Evolutionary conservation across 1,140 invertebrate genomes (phyloP), one percentile per base, ranked within the genome.

Genomic region (Leptopilina clavipes): DNA sequence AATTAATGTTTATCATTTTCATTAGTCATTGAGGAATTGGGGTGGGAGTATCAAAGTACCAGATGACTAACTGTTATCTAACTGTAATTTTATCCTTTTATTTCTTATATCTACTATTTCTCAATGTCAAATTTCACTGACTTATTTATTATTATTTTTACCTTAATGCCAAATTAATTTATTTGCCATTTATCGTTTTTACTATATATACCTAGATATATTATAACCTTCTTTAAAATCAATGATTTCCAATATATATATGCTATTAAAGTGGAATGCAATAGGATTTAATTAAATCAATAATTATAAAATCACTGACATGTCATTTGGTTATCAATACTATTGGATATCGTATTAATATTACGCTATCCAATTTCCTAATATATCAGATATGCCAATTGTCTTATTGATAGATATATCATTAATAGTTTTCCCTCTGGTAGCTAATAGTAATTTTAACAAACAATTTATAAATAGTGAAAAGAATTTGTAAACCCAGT

Each of bases 11-110:
- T 65, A 65, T 65, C 59, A 65, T 65, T 65, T 31, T 65, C 1
- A 31, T 65, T 65, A 25, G 59, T 65, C 59, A 65, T 65, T 22
- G 22, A 65, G 25, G 59, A 65, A 37, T 19, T 65, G 59, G 59
- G 25, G 22, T 65, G 59, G 59, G 59, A 65, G 59, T 65, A 14
- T 11, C 48, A 52, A 9, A 40, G 45, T 12, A 48, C 14, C 1
- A 37, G 59, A 65, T 65, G 59, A 65, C 25, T 65, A 65, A 65
- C 59, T 65, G 59, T 65, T 65, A 65, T 65, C 59, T 65, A 65
- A 65, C 59, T 65, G 59, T 65, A 65, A 65, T 65, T 65, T 31
- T 12, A 37, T 65, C 59, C 25, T 65, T 14, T 65, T 65, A 22
- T 31, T 31, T 31, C 59, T 65, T 37, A 31, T 14, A n/a, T n/a